Percentiles rank a stretch among this genome's conserved stretches.
phyloP scores from a whole-genome alignment of 2,888 invertebrate species.

The Agrilus cyanescens region DNA sequence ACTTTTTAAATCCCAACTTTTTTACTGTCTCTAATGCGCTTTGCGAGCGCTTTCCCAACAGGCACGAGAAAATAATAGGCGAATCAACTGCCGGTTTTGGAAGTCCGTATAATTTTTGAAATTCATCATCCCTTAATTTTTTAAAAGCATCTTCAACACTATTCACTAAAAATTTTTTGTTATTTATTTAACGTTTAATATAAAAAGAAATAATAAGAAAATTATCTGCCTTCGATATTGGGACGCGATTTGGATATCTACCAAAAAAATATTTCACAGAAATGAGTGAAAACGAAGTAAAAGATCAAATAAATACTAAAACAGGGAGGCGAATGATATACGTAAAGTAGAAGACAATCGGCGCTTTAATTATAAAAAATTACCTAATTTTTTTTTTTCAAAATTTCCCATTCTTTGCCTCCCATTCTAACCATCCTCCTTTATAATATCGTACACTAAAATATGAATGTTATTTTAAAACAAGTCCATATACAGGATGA shows the following conservation, averaged over 20 bases:
- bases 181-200: no score
- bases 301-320: no score
- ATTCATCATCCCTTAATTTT: slow-evolving; percentile 39
- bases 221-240: no score
- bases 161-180: slow-evolving; percentile 37
- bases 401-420: slow-evolving; percentile 22
- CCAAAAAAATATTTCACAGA: no score
- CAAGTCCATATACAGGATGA: no score
- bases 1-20: slow-evolving; percentile 40
- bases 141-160: slow-evolving; percentile 37
- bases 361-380: background rate
- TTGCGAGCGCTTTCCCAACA: slow-evolving; percentile 52
- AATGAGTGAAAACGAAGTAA: no score
- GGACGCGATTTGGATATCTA: no score
- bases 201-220: no score
- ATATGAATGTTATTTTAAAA: background rate
- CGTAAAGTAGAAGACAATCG: no score
- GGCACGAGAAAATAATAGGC: slow-evolving; percentile 57
- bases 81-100: slow-evolving; percentile 46
- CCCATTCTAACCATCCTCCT: slow-evolving; percentile 41
- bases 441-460: slow-evolving; percentile 27
- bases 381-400: slow-evolving; percentile 6
- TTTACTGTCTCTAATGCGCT: slow-evolving; percentile 47
- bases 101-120: slow-evolving; percentile 43
- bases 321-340: no score